Evolutionary conservation across 2,888 invertebrate genomes (phyloP).

Genomic region (Trypoxylon attenuatum): DNA sequence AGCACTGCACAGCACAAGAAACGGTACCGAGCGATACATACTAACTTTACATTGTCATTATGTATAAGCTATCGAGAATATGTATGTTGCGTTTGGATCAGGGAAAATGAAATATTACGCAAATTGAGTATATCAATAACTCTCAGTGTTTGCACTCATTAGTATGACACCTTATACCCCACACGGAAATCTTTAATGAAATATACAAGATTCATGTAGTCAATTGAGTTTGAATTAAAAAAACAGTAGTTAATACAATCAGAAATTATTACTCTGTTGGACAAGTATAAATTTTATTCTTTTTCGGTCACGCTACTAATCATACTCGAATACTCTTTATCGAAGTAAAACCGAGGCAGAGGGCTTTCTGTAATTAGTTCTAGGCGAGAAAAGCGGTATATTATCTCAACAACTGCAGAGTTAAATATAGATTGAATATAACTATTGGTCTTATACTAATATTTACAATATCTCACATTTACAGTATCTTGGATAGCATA

Average conservation of each 20-base stretch:
- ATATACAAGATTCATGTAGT: conserved; percentile 19
- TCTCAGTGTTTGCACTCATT: no score
- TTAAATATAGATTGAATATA: conserved; percentile 49
- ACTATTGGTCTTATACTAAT: conserved; percentile 45
- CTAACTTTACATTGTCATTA: no score
- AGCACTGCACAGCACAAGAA: no score
- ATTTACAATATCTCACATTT: conserved; percentile 56
- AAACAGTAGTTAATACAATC: conserved; percentile 30
- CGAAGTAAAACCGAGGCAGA: conserved; percentile 32
- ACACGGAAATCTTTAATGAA: no score
- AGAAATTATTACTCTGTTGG: conserved; percentile 18
- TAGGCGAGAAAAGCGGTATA: conserved; percentile 36
- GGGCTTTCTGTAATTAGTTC: conserved; percentile 29
- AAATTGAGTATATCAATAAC: no score
- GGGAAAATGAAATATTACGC: no score
- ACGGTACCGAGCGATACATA: no score
- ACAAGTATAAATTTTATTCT: conserved; percentile 39
- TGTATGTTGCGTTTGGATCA: no score
- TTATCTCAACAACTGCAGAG: conserved; percentile 34
- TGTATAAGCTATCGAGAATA: no score
- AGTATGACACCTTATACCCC: no score
- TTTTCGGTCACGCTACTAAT: conserved; percentile 22
- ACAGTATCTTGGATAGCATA: conserved; percentile 33
- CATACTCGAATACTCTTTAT: conserved; percentile 37
- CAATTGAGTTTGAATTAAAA: conserved; percentile 30